Conservation (phyloP, 2,113 vertebrate species). For the Phaetusa simplex region DNA sequence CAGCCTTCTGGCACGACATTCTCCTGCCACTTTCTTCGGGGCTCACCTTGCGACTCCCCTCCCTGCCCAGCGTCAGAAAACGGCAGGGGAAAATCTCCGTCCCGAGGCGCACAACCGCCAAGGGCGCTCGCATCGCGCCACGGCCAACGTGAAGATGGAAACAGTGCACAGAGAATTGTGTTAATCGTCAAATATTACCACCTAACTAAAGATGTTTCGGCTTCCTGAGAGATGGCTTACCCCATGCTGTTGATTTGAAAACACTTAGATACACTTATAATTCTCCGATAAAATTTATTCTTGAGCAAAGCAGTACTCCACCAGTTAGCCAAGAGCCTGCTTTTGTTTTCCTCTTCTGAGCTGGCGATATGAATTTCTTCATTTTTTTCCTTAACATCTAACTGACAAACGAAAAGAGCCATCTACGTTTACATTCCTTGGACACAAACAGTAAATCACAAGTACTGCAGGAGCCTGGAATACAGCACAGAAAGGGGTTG, state of each 20-base stretch:
- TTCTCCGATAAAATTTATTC: not conserved
- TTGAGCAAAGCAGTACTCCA: not conserved
- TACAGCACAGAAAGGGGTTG: not conserved
- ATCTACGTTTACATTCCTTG: not conserved
- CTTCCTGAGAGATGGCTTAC: not conserved
- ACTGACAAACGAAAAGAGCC: not conserved
- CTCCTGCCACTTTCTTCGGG: not conserved
- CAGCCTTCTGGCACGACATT: not conserved
- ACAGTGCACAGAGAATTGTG: not conserved
- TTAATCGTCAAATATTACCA: not conserved
- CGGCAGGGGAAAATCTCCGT: not conserved
- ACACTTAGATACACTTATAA: not conserved
- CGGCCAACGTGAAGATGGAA: accelerated
- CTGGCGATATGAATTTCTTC: not conserved
- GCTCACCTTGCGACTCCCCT: too few relatives aligned
- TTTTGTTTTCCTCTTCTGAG: not conserved
- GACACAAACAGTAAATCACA: not conserved
- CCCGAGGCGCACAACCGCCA: accelerated
- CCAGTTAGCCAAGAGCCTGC: not conserved
- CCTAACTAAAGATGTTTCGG: not conserved
- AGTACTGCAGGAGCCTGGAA: not conserved
- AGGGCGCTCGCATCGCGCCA: accelerated
- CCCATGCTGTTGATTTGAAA: not conserved
- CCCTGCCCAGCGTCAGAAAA: not conserved
- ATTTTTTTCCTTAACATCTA: not conserved